phyloP scores from a whole-genome alignment of 2,888 invertebrate species.

The Allophyes oxyacanthae region DNA sequence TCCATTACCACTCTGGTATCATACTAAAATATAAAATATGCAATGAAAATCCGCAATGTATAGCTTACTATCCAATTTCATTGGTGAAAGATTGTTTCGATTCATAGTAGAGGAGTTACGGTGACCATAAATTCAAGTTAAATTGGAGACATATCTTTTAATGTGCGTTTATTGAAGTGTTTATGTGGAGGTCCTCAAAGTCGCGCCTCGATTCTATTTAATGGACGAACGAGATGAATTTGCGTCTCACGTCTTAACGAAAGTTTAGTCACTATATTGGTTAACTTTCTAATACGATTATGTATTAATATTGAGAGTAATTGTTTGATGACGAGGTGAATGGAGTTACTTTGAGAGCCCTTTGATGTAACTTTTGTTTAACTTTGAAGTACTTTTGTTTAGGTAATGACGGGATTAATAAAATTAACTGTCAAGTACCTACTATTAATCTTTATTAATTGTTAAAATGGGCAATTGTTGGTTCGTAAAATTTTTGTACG shows the following conservation, averaged over 20 bases:
- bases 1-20: slow-evolving; percentile 12
- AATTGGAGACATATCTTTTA: slow-evolving; percentile 86
- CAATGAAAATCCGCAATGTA: slow-evolving; percentile 33
- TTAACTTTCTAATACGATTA: slow-evolving; percentile 41
- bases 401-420: background rate
- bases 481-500: too few species aligned
- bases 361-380: slow-evolving; percentile 32
- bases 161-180: slow-evolving; percentile 85
- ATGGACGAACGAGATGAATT: slow-evolving; percentile 68
- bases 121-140: slow-evolving; percentile 84
- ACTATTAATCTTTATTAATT: background rate
- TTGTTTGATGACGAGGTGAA: slow-evolving; percentile 44
- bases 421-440: background rate
- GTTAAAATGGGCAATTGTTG: too few species aligned
- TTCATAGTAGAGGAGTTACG: slow-evolving; percentile 71
- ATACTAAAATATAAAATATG: background rate
- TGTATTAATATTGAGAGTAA: slow-evolving; percentile 32
- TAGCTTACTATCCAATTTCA: slow-evolving; percentile 4
- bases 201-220: slow-evolving; percentile 66
- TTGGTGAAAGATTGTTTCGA: slow-evolving; percentile 31
- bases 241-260: slow-evolving; percentile 57
- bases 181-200: slow-evolving; percentile 75
- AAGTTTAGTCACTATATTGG: slow-evolving; percentile 33
- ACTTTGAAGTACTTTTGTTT: slow-evolving; percentile 19
- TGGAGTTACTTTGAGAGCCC: slow-evolving; percentile 16